Percentiles rank a stretch among this genome's conserved stretches.
phyloP scores from a whole-genome alignment of 2,113 vertebrate species.

The Zosterops hypoxanthus region DNA sequence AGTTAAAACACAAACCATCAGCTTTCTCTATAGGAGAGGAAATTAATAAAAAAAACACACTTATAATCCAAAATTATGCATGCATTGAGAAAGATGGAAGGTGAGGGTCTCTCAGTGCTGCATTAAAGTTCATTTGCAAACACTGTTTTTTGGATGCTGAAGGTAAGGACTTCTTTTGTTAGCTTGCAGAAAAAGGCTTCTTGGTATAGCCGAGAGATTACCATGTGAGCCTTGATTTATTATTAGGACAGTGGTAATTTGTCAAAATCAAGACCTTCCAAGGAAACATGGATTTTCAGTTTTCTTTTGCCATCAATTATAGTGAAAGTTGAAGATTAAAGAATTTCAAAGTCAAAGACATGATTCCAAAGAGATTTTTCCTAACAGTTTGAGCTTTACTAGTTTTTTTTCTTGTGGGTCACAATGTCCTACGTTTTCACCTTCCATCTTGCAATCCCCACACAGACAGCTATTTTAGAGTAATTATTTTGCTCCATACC shows the following conservation, averaged over 20 bases:
- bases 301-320: slow-evolving; percentile 48
- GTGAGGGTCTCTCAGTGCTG: slow-evolving; percentile 49
- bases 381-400: neutral
- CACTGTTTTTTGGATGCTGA: neutral
- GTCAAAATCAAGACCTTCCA: slow-evolving; percentile 39
- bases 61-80: slow-evolving; percentile 84
- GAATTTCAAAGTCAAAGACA: slow-evolving; percentile 28
- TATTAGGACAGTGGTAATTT: slow-evolving; percentile 2
- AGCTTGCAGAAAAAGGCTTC: neutral
- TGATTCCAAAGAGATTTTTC: neutral
- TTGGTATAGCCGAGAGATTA: slow-evolving; percentile 6
- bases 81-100: slow-evolving; percentile 87
- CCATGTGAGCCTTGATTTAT: slow-evolving; percentile 7
- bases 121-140: neutral
- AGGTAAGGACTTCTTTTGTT: neutral
- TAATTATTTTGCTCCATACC: slow-evolving; percentile 85
- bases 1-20: slow-evolving; percentile 98
- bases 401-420: neutral
- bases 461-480: slow-evolving; percentile 58
- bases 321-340: slow-evolving; percentile 21
- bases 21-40: slow-evolving; percentile 90
- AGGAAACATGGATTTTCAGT: neutral
- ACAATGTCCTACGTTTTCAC: slow-evolving; percentile 46
- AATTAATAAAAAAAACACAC: slow-evolving; percentile 88
- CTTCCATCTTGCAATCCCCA: slow-evolving; percentile 79